Conservation (phyloP, 2,888 invertebrate genomes). For the Rotaria sp. region DNA sequence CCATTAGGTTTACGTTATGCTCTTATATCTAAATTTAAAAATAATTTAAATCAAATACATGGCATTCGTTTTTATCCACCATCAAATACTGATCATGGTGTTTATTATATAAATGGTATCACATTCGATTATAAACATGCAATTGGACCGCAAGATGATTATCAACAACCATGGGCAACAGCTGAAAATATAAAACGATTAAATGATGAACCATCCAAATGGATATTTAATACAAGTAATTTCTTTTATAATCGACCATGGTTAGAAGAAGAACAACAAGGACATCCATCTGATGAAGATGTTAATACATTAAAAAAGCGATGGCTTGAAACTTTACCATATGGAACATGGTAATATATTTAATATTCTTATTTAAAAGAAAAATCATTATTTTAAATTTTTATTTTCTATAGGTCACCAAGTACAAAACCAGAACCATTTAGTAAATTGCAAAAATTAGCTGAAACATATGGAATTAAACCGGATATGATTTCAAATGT, state of each 20-base stretch:
- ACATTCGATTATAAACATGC: not conserved
- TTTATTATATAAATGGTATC: not conserved
- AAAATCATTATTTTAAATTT: not conserved
- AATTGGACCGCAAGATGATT: not conserved
- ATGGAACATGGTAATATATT: not conserved
- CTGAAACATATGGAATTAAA: not conserved
- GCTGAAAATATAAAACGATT: not conserved
- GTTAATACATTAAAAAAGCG: not conserved
- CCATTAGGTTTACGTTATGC: conserved; percentile 17
- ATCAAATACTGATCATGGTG: not conserved
- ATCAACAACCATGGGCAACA: conserved; percentile 12
- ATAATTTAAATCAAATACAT: not conserved
- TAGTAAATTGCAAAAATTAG: not conserved
- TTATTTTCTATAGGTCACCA: not conserved
- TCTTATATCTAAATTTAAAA: not conserved
- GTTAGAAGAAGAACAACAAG: not conserved
- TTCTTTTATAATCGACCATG: conserved; percentile 6
- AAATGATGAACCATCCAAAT: not conserved
- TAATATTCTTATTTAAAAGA: not conserved
- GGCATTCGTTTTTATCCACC: not conserved
- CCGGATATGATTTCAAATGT: not conserved
- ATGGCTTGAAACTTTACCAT: not conserved
- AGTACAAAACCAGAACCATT: not conserved
- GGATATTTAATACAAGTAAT: not conserved
- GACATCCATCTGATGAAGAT: not conserved